Evolutionary conservation across 2,797 vertebrate species (phyloP).

Genomic region (Spinus pinus): DNA sequence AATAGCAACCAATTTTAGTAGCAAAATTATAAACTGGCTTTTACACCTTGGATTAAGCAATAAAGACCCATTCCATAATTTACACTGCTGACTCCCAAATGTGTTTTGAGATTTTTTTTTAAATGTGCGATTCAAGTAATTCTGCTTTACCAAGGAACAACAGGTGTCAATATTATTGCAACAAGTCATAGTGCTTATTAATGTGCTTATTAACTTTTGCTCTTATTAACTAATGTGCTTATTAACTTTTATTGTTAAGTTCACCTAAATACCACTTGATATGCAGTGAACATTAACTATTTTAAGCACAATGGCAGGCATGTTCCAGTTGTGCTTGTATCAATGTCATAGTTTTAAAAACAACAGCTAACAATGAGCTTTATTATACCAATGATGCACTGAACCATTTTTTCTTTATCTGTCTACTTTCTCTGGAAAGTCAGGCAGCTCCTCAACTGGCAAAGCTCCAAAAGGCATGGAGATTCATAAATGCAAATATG

Average conservation of each 20-base stretch:
- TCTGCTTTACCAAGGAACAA: background rate
- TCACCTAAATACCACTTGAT: background rate
- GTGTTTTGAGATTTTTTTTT: background rate
- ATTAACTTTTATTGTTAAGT: background rate
- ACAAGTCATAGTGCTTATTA: background rate
- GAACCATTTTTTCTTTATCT: background rate
- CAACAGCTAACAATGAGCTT: background rate
- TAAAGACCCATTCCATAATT: background rate
- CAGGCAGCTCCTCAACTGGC: background rate
- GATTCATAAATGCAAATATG: constrained; percentile 43
- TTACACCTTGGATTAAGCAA: background rate
- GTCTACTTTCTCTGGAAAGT: background rate
- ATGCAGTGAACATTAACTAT: background rate
- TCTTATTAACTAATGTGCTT: background rate
- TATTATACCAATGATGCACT: background rate
- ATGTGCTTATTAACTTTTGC: background rate
- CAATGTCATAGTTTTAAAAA: background rate
- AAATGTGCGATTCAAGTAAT: background rate
- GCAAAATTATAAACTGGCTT: background rate
- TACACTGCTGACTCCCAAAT: background rate
- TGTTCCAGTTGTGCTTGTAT: background rate
- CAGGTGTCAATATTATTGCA: background rate
- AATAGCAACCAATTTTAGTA: background rate
- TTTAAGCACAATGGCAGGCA: background rate
- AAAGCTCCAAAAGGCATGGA: background rate